Conservation (phyloP, 2,797 vertebrate species). For the Sylvia borin region DNA sequence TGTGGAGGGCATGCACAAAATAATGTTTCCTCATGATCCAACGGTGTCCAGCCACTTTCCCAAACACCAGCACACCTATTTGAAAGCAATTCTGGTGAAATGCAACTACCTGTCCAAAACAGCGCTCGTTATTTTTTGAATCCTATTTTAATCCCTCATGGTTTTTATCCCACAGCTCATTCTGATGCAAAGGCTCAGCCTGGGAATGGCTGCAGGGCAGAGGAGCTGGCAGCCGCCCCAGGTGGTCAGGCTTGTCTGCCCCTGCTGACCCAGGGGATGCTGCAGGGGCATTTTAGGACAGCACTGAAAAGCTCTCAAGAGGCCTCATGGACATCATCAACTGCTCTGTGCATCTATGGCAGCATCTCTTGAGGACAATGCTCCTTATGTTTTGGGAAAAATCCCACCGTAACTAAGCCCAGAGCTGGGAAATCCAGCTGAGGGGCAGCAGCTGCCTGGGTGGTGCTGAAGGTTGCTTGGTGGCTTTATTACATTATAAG, state of each 20-base stretch:
- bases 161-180: background rate
- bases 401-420: background rate
- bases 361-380: background rate
- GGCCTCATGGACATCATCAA: background rate
- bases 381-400: background rate
- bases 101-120: background rate
- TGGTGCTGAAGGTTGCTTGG: background rate
- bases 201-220: background rate
- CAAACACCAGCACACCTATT: background rate
- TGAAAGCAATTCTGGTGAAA: background rate
- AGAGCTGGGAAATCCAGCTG: background rate
- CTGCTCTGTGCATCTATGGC: background rate
- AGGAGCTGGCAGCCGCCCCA: rapidly evolving
- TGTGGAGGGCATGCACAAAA: rapidly evolving
- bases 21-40: rapidly evolving
- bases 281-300: background rate
- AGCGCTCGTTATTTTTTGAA: rapidly evolving
- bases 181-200: background rate
- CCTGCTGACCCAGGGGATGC: background rate
- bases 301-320: rapidly evolving
- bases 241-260: background rate
- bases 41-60: background rate
- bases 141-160: background rate
- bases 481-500: background rate
- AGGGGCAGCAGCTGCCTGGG: background rate